These are phyloP conservation scores for Saturnia pavonia DNA, from an alignment of 2,888 invertebrate genomes.

Conservation along the genomic window DNA sequence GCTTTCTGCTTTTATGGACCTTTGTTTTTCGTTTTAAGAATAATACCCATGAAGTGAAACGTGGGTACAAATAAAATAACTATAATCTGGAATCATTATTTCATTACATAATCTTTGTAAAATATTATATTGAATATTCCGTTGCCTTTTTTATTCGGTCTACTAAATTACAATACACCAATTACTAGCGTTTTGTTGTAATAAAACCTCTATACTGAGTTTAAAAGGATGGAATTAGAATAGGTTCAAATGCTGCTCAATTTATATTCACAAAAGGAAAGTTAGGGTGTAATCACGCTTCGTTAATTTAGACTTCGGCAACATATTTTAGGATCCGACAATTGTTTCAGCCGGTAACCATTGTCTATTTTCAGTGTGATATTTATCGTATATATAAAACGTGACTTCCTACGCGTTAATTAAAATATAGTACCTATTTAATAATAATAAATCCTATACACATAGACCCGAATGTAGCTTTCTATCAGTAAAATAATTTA, in stretches of 20 bases:
- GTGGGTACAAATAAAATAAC: too few species aligned
- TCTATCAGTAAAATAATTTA: too few species aligned
- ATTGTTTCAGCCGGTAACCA: neutral
- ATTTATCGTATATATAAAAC: neutral
- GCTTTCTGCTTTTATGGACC: neutral
- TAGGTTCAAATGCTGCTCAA: slow-evolving; percentile 23
- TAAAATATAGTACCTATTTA: too few species aligned
- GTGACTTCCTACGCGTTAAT: too few species aligned
- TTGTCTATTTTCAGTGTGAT: neutral
- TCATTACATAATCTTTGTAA: too few species aligned
- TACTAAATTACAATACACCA: too few species aligned
- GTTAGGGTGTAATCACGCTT: slow-evolving; percentile 23
- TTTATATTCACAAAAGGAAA: slow-evolving; percentile 30
- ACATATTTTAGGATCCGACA: slow-evolving; percentile 12
- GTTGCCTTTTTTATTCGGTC: too few species aligned
- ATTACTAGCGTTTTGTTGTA: neutral
- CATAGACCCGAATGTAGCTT: too few species aligned
- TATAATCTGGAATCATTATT: too few species aligned
- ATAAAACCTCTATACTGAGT: neutral
- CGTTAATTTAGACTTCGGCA: slow-evolving; percentile 23
- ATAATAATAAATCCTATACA: too few species aligned
- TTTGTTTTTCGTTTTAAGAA: neutral
- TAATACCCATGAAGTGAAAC: neutral
- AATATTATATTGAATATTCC: too few species aligned
- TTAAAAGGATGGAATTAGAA: slow-evolving; percentile 14